Conservation (phyloP, 2,113 vertebrate species). For the Acinonyx jubatus region DNA sequence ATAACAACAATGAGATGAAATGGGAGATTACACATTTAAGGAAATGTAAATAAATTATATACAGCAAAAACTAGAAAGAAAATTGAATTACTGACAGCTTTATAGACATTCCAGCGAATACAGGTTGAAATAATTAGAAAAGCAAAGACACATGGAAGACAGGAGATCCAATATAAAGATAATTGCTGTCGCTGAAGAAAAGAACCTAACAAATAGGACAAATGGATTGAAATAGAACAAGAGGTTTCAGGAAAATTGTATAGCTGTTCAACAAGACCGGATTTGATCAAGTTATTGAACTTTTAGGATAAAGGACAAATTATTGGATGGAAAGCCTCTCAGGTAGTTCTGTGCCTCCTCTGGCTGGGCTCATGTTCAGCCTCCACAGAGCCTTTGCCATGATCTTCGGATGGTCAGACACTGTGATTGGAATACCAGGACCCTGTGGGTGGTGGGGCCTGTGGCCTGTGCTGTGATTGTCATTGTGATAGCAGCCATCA, state of each 20-base stretch:
- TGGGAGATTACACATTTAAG: background rate
- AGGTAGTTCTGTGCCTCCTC: background rate
- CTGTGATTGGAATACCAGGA: background rate
- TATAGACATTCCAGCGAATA: background rate
- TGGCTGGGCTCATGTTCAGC: background rate
- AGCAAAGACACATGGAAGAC: background rate
- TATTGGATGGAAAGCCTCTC: background rate
- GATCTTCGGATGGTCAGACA: background rate
- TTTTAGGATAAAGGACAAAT: background rate
- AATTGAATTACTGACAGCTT: slow-evolving; percentile 16
- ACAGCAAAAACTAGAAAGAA: slow-evolving; percentile 20
- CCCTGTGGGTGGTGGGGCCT: background rate
- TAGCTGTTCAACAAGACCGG: background rate
- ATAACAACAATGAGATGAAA: slow-evolving; percentile 5
- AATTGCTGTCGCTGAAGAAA: background rate
- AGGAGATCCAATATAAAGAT: background rate
- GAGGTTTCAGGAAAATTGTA: background rate
- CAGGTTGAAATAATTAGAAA: background rate
- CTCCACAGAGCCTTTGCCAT: background rate
- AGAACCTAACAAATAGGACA: background rate
- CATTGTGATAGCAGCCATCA: background rate
- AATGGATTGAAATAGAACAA: background rate
- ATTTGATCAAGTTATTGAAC: slow-evolving; percentile 1
- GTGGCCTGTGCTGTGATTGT: background rate
- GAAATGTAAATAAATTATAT: slow-evolving; percentile 14